Base-by-base conservation (phyloP, 2,888 invertebrate genomes). In the Pantelozetes paolii region DNA sequence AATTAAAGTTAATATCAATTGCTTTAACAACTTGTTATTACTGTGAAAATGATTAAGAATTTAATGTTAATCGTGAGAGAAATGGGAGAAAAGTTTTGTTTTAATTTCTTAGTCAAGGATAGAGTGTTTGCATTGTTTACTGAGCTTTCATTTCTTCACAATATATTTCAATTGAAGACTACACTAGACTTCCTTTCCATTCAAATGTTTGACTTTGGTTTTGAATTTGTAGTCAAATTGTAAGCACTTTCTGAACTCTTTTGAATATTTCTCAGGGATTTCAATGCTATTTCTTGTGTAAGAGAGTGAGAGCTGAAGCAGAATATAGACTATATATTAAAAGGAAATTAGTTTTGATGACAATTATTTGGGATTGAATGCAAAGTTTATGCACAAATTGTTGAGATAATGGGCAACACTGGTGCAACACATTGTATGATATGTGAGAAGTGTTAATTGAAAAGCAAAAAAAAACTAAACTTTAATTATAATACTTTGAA, bases 1-100 rank as follows among this genome's bases (percentile, higher is more conserved):
- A 64, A 64, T 64, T 64, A 64, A 64, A 36, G 20, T 64, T 64
- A 64, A 64, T 64, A 64, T 64, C 64, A 30, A 64, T 64, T 64
- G 64, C 64, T 64, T 59, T 64, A 40, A 64, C 64, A 64, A 64
- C 64, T 64, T 40, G 64, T 64, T 64, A 64, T 64, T 36, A 32
- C 40, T 36, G 36, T 40, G 36, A 64, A 64, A 64, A 40, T 40
- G 36, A 32, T 64, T 32, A 40, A 32, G 23, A 18, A 23, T 3
- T 13, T 54, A 54, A 54, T 36, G 23, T 54, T 54, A 54, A 54
- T 36, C 64, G 64, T 64, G 64, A 64, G 64, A 64, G 64, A 64
- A 40, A 64, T 64, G 20, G 20, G 28, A 9, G 9, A 57, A 57
- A 64, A 64, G 13, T 57, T 15, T 28, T 15, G 13, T 20, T 9